phyloP scores from a whole-genome alignment of 2,113 vertebrate genomes.

The Bettongia penicillata region DNA sequence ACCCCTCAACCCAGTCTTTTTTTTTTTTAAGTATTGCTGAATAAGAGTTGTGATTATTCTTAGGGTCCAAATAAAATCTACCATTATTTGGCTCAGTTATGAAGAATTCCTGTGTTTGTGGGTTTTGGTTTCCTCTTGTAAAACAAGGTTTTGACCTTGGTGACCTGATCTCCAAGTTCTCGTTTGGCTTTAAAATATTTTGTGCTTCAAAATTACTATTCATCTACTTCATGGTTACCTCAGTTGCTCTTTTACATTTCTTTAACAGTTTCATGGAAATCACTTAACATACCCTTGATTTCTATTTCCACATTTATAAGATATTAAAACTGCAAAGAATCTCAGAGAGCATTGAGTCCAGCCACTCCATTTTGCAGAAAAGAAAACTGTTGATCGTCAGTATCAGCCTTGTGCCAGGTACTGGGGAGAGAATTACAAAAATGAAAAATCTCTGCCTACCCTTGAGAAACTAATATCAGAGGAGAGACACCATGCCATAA shows the following conservation, averaged over 20 bases:
- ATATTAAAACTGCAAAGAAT: neutral
- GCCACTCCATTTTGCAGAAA: neutral
- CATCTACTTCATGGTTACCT: neutral
- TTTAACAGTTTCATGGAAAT: neutral
- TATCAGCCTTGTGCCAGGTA: neutral
- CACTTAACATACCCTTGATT: neutral
- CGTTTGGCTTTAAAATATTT: neutral
- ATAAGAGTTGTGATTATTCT: neutral
- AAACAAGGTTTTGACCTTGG: neutral
- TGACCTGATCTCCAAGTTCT: neutral
- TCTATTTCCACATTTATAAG: neutral
- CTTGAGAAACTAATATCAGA: neutral
- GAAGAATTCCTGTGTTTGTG: neutral
- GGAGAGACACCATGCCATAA: neutral
- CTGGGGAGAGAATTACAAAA: neutral
- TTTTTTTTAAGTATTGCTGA: neutral
- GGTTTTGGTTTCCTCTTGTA: neutral
- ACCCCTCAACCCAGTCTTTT: neutral
- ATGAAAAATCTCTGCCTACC: neutral
- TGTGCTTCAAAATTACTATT: neutral
- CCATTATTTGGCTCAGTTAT: neutral
- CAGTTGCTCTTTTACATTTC: neutral
- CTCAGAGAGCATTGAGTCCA: neutral
- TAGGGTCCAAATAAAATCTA: neutral
- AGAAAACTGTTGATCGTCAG: neutral